Evolutionary conservation across 2,888 invertebrate genomes (phyloP).

Genomic region (Pachymerium ferrugineum): DNA sequence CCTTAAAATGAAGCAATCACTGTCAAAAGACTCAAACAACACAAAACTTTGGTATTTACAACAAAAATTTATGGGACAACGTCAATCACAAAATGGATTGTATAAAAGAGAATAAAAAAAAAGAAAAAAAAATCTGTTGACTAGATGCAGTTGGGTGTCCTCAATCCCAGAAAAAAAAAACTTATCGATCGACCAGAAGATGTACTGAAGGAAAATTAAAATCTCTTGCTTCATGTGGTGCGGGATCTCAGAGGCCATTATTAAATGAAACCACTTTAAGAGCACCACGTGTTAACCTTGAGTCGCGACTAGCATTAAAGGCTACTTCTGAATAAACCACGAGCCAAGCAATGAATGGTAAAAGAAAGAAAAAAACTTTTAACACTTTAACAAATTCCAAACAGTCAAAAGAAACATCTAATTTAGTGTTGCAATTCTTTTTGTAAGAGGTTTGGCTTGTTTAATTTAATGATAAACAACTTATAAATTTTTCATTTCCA

Average conservation of each 20-base stretch:
- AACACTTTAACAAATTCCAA: neutral
- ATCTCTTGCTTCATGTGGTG: neutral
- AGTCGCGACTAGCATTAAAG: neutral
- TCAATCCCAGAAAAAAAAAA: conserved; percentile 9
- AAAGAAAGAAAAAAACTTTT: neutral
- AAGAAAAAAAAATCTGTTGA: neutral
- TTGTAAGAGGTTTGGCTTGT: too few relatives aligned
- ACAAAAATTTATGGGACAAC: neutral
- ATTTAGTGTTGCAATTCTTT: too few relatives aligned
- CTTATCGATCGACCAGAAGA: neutral
- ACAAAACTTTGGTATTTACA: neutral
- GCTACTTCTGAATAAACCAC: neutral
- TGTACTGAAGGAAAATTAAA: conserved; percentile 5
- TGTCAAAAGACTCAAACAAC: neutral
- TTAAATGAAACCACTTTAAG: conserved; percentile 24
- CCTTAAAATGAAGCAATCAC: neutral
- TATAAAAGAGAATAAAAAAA: neutral
- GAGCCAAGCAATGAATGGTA: neutral
- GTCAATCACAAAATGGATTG: neutral
- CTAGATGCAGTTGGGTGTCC: conserved; percentile 3
- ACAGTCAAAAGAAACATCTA: neutral
- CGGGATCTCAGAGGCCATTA: conserved; percentile 5
- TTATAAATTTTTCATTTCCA: too few relatives aligned
- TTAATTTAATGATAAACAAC: too few relatives aligned
- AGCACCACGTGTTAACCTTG: neutral